phyloP scores from a whole-genome alignment of 2,797 vertebrate genomes.

The Amblyopsis hoosieri region DNA sequence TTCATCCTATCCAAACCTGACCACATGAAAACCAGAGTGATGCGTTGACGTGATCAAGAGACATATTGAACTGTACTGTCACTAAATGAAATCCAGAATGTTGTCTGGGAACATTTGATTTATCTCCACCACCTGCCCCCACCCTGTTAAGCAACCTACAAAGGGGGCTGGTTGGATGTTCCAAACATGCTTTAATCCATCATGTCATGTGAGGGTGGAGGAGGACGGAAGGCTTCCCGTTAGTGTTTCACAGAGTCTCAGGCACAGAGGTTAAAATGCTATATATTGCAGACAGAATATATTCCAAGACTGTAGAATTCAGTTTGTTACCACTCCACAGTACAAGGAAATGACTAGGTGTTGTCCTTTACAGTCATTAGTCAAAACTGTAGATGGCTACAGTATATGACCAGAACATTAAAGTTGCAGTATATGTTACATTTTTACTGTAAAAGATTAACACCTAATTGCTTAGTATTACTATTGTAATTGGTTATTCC shows the following conservation, averaged over 20 bases:
- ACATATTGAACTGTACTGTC: neutral
- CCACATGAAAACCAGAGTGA: conserved; percentile 8
- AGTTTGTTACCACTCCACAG: neutral
- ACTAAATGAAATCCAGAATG: conserved; percentile 12
- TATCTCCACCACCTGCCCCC: neutral
- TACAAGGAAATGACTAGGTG: no score
- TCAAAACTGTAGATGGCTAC: no score
- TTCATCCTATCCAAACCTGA: conserved; percentile 15
- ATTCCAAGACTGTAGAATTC: neutral
- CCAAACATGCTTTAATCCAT: conserved; percentile 26
- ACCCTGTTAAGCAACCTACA: conserved; percentile 14
- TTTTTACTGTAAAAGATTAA: no score
- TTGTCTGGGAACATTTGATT: conserved; percentile 13
- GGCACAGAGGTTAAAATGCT: conserved; percentile 6
- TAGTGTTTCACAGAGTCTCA: conserved; percentile 11
- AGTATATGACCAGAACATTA: no score
- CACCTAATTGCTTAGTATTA: no score
- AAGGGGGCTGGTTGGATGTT: conserved; percentile 3
- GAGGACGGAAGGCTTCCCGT: conserved; percentile 5
- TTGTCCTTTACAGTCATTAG: no score
- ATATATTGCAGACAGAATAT: neutral
- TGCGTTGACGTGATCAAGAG: neutral
- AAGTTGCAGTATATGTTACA: no score
- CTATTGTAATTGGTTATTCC: no score
- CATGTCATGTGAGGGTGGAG: conserved; percentile 17